Evolutionary conservation across 2,888 invertebrate species (phyloP), one percentile per base, ranked within the genome.

Genomic region (Dryobotodes eremita): DNA sequence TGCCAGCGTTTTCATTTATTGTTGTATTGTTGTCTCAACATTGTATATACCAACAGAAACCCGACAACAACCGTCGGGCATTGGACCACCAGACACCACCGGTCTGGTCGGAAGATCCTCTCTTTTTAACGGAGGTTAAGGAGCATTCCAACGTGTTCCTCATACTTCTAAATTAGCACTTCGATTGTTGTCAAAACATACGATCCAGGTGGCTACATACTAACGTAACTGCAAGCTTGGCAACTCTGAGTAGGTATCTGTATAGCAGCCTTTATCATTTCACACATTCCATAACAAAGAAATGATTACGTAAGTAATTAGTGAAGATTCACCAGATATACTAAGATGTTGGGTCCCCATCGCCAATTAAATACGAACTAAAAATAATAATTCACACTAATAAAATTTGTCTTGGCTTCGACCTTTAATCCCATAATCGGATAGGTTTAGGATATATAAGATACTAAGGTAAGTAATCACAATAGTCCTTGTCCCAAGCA

Each of bases 401-500:
- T 69, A 50, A 23, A 59, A 70, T 70, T 70, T 82, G 23, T 17
- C 23, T 70, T 31, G 8, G 23, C 10, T 50, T 66, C 15, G 17
- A 68, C 53, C 8, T 42, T 4, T 65, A 61, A 31, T 61, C 20
- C 15, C 53, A 74, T 78, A 23, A 31, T 68, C 13, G 1, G 0
- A 20, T 57, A 10, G 17, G 1, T 69, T 23, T 20, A 15, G 8
- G 68, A 31, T 23, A 11, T 13, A 42, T 42, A 42, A 42, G 10
- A n/a, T 36, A 36, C 53, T 75, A 84, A 2, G 75, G 69, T 53
- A 84, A 84, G 71, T 84, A 84, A 69, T 84, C 85, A 72, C 76
- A 84, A 64, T 74, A 77, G 36, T 75, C 77, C 50, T n/a, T 61
- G 11, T 77, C 74, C 71, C 64, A 81, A 36, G 76, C 71, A 15